Evolutionary conservation across 2,797 vertebrate species (phyloP), one percentile per base, ranked within the genome.

Genomic region (Euthynnus affinis): DNA sequence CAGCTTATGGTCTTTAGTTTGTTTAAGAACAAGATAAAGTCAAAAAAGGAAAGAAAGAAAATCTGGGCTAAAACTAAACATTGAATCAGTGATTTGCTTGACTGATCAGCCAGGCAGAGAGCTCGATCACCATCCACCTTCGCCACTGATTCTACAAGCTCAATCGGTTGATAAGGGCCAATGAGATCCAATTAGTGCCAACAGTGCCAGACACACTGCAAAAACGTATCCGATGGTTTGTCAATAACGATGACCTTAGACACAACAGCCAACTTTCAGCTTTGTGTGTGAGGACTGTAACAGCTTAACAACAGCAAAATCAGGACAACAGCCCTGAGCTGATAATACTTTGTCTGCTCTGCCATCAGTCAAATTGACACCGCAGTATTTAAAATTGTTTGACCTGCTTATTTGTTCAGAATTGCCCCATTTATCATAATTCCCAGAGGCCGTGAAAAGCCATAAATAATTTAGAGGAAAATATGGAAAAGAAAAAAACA

Each of bases 341-440:
- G 74, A 74, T 83, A 72, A 85, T 58, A 76, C 76, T 65, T 53
- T 68, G 65, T 81, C 81, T 62, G 58, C 68, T 75, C 34, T 40
- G 56, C 77, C 60, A 88, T 89, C 83, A 89, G 66, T 89, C 87
- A 89, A 67, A 76, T 46, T 82, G 81, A 84, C 79, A 84, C 46
- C 66, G 22, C 46, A 10, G 37, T 77, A 69, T 79, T 84, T 80
- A 48, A 87, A 75, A 72, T 67, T 40, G 73, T 84, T 86, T 73
- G 73, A 85, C 75, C 85, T 80, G 29, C 59, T 66, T 71, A 78
- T 81, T 81, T 76, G 49, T 74, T 85, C 61, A 79, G 63, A 82
- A 81, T 66, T 73, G 71, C n/a, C 25, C 61, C 71, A 84, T 90
- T 91, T 84, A 78, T 90, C 85, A 87, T n/a, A 70, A 87, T 71